These are phyloP conservation scores for Bombus pascuorum DNA, from an alignment of 1,140 invertebrate species.

Conservation along the genomic window DNA sequence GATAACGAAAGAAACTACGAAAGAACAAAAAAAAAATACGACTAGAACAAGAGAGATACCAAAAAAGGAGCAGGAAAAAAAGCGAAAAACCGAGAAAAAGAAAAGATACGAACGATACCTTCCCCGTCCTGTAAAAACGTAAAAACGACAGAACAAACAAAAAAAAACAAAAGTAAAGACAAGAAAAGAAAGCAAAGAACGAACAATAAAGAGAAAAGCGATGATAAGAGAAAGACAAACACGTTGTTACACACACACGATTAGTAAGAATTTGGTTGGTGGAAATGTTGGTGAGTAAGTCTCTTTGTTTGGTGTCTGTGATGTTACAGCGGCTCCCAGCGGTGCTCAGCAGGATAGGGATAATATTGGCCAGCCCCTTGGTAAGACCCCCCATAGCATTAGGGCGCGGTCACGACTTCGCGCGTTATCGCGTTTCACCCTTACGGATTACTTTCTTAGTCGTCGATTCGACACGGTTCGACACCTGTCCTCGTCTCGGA, in stretches of 20 bases:
- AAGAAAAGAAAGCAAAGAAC: neutral
- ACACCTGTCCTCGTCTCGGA: neutral
- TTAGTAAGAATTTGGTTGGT: conserved; percentile 80
- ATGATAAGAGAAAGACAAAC: conserved; percentile 33
- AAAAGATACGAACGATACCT: neutral
- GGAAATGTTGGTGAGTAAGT: conserved; percentile 81
- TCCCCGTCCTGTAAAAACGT: neutral
- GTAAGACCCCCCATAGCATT: conserved; percentile 87
- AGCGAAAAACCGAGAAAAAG: conserved; percentile 6
- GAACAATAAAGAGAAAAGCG: neutral
- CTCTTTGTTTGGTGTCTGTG: conserved; percentile 83
- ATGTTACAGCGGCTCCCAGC: conserved; percentile 94
- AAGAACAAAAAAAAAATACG: neutral
- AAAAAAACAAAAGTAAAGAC: neutral
- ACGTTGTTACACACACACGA: conserved; percentile 46
- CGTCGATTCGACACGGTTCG: neutral
- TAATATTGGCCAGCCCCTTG: conserved; percentile 95
- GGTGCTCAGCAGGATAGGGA: conserved; percentile 95
- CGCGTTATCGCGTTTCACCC: conserved; percentile 48
- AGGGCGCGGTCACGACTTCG: conserved; percentile 71
- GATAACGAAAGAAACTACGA: neutral
- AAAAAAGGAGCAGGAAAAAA: neutral
- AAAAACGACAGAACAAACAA: no score
- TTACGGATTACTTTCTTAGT: neutral
- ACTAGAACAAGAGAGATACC: neutral